Percentiles rank a stretch among this genome's conserved stretches.
Conservation (phyloP, 2,113 vertebrate species). For the Oreotrochilus melanogaster region DNA sequence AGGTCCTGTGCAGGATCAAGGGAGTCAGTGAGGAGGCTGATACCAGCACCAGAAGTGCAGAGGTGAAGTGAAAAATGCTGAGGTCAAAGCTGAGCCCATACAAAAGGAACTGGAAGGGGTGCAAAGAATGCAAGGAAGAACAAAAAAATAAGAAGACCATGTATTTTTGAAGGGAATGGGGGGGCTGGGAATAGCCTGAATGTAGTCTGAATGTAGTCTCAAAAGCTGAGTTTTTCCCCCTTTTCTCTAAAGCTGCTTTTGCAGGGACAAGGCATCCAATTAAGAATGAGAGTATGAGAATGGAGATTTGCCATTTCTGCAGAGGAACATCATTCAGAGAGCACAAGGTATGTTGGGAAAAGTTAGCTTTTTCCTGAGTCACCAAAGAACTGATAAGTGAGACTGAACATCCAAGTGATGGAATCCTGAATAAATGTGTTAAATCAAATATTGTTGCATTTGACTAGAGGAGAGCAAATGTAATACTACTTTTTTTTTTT, state of each 20-base stretch:
- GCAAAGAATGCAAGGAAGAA: not conserved
- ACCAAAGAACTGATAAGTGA: not conserved
- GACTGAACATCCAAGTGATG: not conserved
- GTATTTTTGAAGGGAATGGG: not conserved
- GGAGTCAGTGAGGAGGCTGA: fast-evolving
- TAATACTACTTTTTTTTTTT: no score
- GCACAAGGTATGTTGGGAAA: not conserved
- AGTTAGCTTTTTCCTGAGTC: not conserved
- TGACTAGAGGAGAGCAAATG: not conserved
- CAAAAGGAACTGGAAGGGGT: not conserved
- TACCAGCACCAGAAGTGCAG: not conserved
- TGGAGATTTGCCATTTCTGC: not conserved
- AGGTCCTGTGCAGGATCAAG: not conserved
- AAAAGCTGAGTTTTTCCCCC: not conserved
- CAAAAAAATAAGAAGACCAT: not conserved
- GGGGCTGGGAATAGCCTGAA: no score
- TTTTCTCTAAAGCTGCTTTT: not conserved
- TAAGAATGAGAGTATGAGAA: not conserved
- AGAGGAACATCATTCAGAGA: not conserved
- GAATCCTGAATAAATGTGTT: not conserved
- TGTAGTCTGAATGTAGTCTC: not conserved
- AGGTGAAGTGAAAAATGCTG: not conserved
- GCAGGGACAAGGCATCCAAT: not conserved
- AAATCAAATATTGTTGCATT: not conserved
- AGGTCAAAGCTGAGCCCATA: not conserved